phyloP scores from a whole-genome alignment of 2,797 vertebrate genomes.

The Orestias chungarensis region DNA sequence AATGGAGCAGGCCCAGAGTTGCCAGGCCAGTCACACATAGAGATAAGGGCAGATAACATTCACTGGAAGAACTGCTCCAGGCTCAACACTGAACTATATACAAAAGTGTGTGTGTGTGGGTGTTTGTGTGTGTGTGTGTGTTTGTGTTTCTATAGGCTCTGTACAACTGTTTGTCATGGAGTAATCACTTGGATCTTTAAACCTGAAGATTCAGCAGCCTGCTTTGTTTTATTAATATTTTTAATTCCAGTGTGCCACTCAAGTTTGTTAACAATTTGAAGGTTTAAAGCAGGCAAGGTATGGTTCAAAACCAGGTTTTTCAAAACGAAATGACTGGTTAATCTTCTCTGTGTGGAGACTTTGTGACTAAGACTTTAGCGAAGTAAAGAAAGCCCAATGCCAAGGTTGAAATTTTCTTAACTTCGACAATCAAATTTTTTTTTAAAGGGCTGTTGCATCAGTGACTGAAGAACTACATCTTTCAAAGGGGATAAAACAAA shows the following conservation, averaged over 20 bases:
- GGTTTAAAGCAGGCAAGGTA: not conserved
- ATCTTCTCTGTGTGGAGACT: not conserved
- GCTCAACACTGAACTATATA: slow-evolving; percentile 39
- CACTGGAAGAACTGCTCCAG: slow-evolving; percentile 72
- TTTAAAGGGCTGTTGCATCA: not conserved
- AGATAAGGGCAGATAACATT: slow-evolving; percentile 83
- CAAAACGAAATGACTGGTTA: too few species aligned
- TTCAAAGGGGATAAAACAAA: not conserved
- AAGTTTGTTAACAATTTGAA: not conserved
- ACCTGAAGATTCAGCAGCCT: slow-evolving; percentile 47
- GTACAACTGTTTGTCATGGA: slow-evolving; percentile 65
- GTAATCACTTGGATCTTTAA: slow-evolving; percentile 58
- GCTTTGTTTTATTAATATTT: slow-evolving; percentile 39
- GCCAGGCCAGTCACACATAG: slow-evolving; percentile 75
- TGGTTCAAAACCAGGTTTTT: not conserved
- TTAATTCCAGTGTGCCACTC: not conserved
- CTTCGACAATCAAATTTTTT: not conserved
- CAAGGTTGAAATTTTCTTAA: not conserved
- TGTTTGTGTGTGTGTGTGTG: slow-evolving; percentile 8
- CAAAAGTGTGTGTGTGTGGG: slow-evolving; percentile 2
- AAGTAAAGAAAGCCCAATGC: not conserved
- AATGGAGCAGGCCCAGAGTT: slow-evolving; percentile 72
- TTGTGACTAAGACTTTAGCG: not conserved
- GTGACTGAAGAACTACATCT: not conserved
- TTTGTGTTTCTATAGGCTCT: slow-evolving; percentile 46